A percentile compares a stretch with the other conserved stretches of the same genome.
Conservation (phyloP, 2,797 vertebrate species). For the Chaunax sp. region DNA sequence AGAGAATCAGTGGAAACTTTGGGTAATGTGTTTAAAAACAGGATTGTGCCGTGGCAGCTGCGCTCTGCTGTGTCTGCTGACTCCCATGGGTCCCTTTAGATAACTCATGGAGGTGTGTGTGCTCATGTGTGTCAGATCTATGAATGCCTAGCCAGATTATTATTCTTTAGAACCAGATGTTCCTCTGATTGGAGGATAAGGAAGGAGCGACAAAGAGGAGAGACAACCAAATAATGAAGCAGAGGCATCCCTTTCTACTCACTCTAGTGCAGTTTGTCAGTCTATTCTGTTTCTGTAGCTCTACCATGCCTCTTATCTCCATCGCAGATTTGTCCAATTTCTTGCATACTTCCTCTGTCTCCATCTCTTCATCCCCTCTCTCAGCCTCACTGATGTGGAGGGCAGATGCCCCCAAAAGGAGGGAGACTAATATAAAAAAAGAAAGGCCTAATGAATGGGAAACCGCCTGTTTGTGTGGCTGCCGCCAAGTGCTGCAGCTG, state of each 20-base stretch:
- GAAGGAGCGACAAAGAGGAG: conserved; percentile 53
- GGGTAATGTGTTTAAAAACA: conserved; percentile 26
- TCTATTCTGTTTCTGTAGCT: conserved; percentile 24
- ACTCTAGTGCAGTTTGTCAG: conserved; percentile 18
- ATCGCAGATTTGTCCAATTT: conserved; percentile 63
- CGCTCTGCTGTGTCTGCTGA: background rate
- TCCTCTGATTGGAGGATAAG: conserved; percentile 73
- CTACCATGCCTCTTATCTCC: conserved; percentile 44
- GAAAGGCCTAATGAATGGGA: conserved; percentile 83
- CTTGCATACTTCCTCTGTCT: conserved; percentile 31
- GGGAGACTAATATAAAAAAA: conserved; percentile 81
- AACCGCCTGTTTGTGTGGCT: conserved; percentile 78
- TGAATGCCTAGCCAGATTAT: conserved; percentile 68
- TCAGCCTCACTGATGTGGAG: conserved; percentile 69
- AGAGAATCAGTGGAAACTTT: conserved; percentile 38
- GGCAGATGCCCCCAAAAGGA: conserved; percentile 83
- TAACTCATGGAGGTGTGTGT: conserved; percentile 46
- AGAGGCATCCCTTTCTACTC: conserved; percentile 43
- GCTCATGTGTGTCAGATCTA: conserved; percentile 61
- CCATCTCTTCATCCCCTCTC: conserved; percentile 13
- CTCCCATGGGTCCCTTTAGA: conserved; percentile 55
- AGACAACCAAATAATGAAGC: conserved; percentile 60
- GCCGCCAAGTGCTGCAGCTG: conserved; percentile 82
- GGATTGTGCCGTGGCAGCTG: conserved; percentile 49
- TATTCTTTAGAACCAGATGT: conserved; percentile 79